A percentile compares a stretch with the other conserved stretches of the same genome.
Evolutionary conservation across 2,113 vertebrate species (phyloP).

Genomic region (Bombycilla garrulus): DNA sequence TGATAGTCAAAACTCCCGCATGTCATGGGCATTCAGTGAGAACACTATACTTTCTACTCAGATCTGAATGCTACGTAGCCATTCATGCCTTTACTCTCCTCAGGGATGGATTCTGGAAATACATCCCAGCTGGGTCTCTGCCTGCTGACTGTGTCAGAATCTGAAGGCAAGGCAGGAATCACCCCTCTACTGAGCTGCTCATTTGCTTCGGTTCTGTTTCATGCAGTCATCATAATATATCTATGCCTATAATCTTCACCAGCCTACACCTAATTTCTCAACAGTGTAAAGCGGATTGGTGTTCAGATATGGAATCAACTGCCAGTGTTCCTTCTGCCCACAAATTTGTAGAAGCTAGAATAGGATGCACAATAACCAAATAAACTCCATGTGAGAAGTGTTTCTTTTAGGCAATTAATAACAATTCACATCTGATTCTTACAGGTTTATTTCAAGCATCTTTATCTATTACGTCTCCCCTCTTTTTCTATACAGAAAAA

Average conservation of each 20-base stretch:
- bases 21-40: conserved; percentile 4
- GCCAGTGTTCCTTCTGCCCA: rapidly evolving
- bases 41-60: background rate
- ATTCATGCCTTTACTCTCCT: background rate
- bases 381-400: background rate
- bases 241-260: background rate
- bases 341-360: background rate
- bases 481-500: background rate
- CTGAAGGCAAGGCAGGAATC: background rate
- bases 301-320: background rate
- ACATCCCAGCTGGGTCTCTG: background rate
- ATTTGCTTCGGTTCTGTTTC: background rate
- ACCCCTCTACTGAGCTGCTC: background rate
- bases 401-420: background rate
- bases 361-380: rapidly evolving
- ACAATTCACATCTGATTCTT: background rate
- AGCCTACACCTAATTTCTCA: background rate
- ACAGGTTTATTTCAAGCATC: background rate
- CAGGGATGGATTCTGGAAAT: background rate
- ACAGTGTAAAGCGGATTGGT: background rate
- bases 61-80: background rate
- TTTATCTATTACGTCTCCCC: background rate
- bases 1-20: background rate
- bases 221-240: background rate
- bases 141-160: background rate